phyloP scores from a whole-genome alignment of 2,888 invertebrate species.

The Lepidocyrtoides sp. region DNA sequence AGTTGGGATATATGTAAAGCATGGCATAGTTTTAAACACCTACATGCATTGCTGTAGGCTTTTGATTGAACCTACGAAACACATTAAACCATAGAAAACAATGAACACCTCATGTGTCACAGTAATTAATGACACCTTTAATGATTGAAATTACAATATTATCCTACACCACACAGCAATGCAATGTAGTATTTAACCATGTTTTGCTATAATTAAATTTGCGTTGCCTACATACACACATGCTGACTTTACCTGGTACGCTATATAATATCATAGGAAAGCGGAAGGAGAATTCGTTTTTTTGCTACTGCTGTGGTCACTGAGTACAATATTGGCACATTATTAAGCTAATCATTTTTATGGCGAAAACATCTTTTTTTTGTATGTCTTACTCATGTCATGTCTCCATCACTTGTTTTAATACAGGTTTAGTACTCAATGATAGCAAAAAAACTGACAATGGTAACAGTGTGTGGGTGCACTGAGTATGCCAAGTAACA shows the following conservation, averaged over 20 bases:
- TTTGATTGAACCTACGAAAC: background rate
- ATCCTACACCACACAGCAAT: background rate
- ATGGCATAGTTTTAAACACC: too few species aligned
- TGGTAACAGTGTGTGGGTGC: background rate
- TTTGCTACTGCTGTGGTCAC: slow-evolving; percentile 1
- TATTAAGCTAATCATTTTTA: slow-evolving; percentile 15
- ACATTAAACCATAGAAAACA: slow-evolving; percentile 19
- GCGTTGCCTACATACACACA: background rate
- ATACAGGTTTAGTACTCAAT: background rate
- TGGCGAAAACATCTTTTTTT: slow-evolving; percentile 3
- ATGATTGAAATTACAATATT: slow-evolving; percentile 38
- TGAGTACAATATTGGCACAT: background rate
- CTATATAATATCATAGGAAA: background rate
- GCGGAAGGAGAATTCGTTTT: slow-evolving; percentile 23
- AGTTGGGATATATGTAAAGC: too few species aligned
- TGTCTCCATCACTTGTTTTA: background rate
- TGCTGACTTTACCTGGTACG: background rate
- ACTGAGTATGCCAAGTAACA: background rate
- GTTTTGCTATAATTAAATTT: slow-evolving; percentile 40
- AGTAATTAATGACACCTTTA: slow-evolving; percentile 71
- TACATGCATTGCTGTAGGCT: background rate
- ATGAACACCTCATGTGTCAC: slow-evolving; percentile 62
- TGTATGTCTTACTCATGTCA: background rate
- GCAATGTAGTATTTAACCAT: slow-evolving; percentile 1
- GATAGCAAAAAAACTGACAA: background rate